Base-by-base conservation (phyloP, 2,888 invertebrate genomes). In the Microctonus brassicae region DNA sequence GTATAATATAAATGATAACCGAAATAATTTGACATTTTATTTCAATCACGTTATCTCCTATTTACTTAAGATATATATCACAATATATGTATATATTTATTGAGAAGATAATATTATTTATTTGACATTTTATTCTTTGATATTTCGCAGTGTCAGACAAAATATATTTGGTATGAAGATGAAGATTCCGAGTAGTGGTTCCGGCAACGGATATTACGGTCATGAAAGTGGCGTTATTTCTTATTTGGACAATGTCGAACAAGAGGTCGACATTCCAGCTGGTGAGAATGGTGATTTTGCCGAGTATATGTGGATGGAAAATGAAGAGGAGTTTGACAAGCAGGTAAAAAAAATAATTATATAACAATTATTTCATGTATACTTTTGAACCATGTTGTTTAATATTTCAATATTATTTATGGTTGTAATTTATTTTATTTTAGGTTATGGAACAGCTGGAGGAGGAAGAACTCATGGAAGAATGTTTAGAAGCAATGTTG, bases 281-380 rank as follows among this genome's bases (percentile, higher is more conserved):
- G 78, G 77, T 36, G 88, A 89, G 5, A 91, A 90, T 61, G 91
- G 92, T 70, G 96, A 96, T 88, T 97, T 96, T 86, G 94, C 95
- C 0, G 96, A 97, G 82, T 96, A 96, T 84, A 91, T 96, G 90
- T 97, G 97, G 97, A 97, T 97, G 96, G 97, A 96, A 85, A 94
- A 96, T 82, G 94, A 96, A 83, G 97, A 97, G 82, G 96, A 96
- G 83, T 96, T 96, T 84, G 96, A 97, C 83, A 94, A 95, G 87
- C 94, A 95, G 91, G 96, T 95, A 87, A 61, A 53, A 52, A n/a
- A n/a, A n/a, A n/a, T n/a, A 55, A 3, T 7, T 42, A 42, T 62
- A 9, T 26, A 57, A 3, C 10, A 22, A 2, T 69, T n/a, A 36
- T 29, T 22, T 17, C 33, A 29, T 47, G 58, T 81, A 75, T 58